These are phyloP conservation scores for Leucosticte australis DNA, from an alignment of 2,113 vertebrate species.

Conservation along the genomic window DNA sequence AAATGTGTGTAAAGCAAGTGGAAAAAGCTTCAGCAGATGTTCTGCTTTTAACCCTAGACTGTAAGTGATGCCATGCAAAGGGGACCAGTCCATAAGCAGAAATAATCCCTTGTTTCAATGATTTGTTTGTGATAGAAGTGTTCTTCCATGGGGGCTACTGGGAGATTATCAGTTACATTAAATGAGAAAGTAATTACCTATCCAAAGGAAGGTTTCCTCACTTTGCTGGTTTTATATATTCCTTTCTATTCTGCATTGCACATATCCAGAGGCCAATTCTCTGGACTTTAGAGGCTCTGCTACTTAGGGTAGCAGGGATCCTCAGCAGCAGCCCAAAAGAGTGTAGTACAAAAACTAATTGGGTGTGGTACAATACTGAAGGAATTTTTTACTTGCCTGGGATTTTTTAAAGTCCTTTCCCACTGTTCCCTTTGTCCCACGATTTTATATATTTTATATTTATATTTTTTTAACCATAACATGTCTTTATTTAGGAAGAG, in stretches of 20 bases:
- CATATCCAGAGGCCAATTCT: background rate
- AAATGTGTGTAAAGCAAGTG: background rate
- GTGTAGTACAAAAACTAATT: background rate
- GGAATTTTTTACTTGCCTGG: background rate
- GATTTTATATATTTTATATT: too few species aligned
- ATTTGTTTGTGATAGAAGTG: accelerated
- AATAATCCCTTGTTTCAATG: too few species aligned
- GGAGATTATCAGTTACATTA: background rate
- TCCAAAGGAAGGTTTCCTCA: background rate
- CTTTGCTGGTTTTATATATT: background rate
- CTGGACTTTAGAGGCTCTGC: background rate
- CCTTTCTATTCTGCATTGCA: background rate
- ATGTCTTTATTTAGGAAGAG: background rate
- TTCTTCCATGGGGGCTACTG: background rate
- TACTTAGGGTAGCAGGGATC: accelerated
- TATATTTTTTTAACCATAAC: background rate
- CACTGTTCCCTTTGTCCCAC: accelerated
- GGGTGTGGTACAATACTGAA: background rate
- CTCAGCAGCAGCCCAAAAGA: background rate
- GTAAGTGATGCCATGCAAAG: background rate
- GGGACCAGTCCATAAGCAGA: background rate
- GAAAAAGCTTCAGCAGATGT: background rate
- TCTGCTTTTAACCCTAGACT: background rate
- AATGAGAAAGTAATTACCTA: background rate
- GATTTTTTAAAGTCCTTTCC: background rate